Evolutionary conservation across 2,797 vertebrate species (phyloP), one percentile per base, ranked within the genome.

Genomic region (Acanthiza pusilla): DNA sequence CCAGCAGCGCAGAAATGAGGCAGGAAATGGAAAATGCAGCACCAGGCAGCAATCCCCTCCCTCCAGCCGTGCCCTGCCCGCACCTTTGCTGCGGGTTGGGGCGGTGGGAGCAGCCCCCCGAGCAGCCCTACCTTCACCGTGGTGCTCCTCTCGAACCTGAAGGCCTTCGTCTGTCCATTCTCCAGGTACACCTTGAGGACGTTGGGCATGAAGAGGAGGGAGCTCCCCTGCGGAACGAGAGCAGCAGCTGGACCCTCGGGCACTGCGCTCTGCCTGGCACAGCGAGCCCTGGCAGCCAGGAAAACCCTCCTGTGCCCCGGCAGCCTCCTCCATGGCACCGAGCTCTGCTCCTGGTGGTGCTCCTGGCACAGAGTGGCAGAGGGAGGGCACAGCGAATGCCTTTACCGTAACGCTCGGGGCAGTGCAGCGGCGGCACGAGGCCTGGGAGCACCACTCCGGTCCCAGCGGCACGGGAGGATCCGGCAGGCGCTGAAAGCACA

Each of bases 131-230:
- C 99, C 99, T 99, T 99, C 79, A 99, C 99, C 11, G 99, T 99
- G 70, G 99, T 99, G 97, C 95, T 98, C 11, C 96, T 96, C 78
- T 99, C 99, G 96, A 99, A 99, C 95, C 99, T 99, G 97, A 99
- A 99, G 45, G 99, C 99, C 97, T 99, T 99, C 11, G 99, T 99
- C 97, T 99, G 99, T 63, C 99, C 99, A 4, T 99, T 99, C 97
- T 99, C 99, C 97, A 99, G 97, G 95, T 99, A 99, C 16, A 99
- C 98, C 97, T 99, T 99, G 94, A 99, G 98, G 61, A 99, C 99
- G 2, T 99, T 99, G 30, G 99, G 99, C 98, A 99, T 98, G 89
- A 99, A 99, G 73, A 99, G 98, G 96, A 99, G 98, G 74, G 99
- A 98, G 97, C 99, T 99, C 38, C 99, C 99, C 99, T 99, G 98